Percentiles rank a stretch among this genome's conserved stretches.
phyloP scores from a whole-genome alignment of 2,797 vertebrate species.

The Perodicticus potto region DNA sequence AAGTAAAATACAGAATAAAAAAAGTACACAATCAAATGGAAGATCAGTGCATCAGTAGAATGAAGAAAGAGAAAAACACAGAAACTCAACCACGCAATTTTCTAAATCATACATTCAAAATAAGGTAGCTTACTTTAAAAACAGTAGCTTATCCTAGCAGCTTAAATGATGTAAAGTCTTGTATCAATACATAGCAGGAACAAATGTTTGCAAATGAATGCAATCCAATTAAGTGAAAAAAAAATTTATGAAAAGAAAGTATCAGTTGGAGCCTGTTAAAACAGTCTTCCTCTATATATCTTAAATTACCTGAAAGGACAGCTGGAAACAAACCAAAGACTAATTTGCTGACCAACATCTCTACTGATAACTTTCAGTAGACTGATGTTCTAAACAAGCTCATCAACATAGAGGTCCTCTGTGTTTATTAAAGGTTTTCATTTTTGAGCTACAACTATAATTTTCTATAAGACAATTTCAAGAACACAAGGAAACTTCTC shows the following conservation, averaged over 20 bases:
- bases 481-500: conserved; percentile 33
- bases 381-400: conserved; percentile 49
- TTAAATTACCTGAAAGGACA: conserved; percentile 38
- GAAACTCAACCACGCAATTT: conserved; percentile 39
- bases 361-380: conserved; percentile 35
- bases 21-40: conserved; percentile 39
- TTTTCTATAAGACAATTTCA: conserved; percentile 57
- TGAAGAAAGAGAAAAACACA: conserved; percentile 30
- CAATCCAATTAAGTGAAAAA: conserved; percentile 1
- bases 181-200: background rate
- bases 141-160: conserved; percentile 10
- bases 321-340: conserved; percentile 54
- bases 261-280: conserved; percentile 23
- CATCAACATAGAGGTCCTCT: background rate
- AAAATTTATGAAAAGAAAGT: background rate
- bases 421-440: conserved; percentile 32
- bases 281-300: conserved; percentile 27
- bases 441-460: conserved; percentile 49
- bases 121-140: conserved; percentile 55
- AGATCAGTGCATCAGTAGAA: conserved; percentile 32
- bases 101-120: conserved; percentile 59
- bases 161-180: conserved; percentile 40
- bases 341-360: conserved; percentile 18
- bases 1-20: conserved; percentile 58
- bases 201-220: conserved; percentile 50